phyloP scores from a whole-genome alignment of 1,140 invertebrate genomes.

The Drosophila nikananu region DNA sequence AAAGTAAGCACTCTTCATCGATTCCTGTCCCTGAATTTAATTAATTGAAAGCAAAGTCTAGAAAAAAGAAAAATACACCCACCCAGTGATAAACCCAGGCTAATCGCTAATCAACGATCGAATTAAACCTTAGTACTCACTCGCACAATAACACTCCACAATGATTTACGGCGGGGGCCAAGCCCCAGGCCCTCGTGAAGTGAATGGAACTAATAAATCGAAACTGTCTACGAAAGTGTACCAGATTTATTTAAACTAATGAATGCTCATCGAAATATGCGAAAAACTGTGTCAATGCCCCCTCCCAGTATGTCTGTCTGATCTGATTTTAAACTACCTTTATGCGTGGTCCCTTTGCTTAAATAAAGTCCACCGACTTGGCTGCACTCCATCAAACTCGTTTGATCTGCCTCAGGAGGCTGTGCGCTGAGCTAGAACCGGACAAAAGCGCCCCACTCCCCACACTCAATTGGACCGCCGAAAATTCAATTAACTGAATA shows the following conservation, averaged over 20 bases:
- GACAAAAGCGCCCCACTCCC: constrained; percentile 22
- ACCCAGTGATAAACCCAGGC: constrained; percentile 4
- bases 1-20: constrained; percentile 60
- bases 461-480: constrained; percentile 15
- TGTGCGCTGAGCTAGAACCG: constrained; percentile 7
- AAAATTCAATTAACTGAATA: constrained; percentile 35
- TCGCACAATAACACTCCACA: constrained; percentile 32
- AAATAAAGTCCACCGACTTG: not conserved
- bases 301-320: not conserved
- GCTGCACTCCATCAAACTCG: constrained; percentile 6
- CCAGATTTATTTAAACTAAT: constrained; percentile 19
- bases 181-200: constrained; percentile 13
- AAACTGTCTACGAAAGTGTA: constrained; percentile 11
- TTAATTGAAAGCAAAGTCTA: constrained; percentile 20
- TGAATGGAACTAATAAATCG: constrained; percentile 21
- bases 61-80: not conserved
- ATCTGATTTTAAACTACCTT: not conserved
- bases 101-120: constrained; percentile 27
- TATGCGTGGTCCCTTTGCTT: constrained; percentile 14
- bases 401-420: constrained; percentile 18
- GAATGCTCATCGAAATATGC: too few relatives aligned
- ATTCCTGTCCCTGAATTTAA: constrained; percentile 4
- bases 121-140: constrained; percentile 15
- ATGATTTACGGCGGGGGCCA: constrained; percentile 25
- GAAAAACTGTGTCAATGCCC: constrained; percentile 14